These are phyloP conservation scores for Drosophila bifasciata DNA, from an alignment of 1,140 invertebrate species.

Conservation along the genomic window DNA sequence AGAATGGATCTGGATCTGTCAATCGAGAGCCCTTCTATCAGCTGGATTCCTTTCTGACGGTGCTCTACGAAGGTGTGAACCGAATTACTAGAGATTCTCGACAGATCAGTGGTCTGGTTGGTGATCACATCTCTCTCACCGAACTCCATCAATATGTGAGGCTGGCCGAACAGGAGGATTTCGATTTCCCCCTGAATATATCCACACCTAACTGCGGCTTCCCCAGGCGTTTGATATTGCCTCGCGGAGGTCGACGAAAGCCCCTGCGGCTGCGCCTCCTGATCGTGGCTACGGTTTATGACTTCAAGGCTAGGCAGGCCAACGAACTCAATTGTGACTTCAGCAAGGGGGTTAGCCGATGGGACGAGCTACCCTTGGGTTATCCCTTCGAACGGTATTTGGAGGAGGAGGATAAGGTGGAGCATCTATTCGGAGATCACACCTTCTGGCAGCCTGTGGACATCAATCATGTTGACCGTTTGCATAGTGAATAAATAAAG, in stretches of 20 bases:
- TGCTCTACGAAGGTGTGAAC: conserved; percentile 41
- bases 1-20: background rate
- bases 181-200: conserved; percentile 56
- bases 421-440: conserved; percentile 13
- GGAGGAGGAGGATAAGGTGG: background rate
- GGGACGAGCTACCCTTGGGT: conserved; percentile 51
- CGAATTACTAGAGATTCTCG: conserved; percentile 28
- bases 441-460: conserved; percentile 34
- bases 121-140: conserved; percentile 45
- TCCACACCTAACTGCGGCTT: conserved; percentile 49
- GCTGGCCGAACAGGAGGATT: conserved; percentile 45
- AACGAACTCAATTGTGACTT: conserved; percentile 55
- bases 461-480: conserved; percentile 25
- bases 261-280: conserved; percentile 34
- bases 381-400: conserved; percentile 51
- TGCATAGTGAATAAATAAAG: background rate
- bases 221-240: conserved; percentile 50
- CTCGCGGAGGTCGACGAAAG: conserved; percentile 14
- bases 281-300: conserved; percentile 42
- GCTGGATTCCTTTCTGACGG: conserved; percentile 46
- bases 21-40: conserved; percentile 48
- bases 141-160: conserved; percentile 53
- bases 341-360: conserved; percentile 39
- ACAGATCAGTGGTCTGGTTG: conserved; percentile 33
- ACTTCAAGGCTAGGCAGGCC: conserved; percentile 34